These are phyloP conservation scores for Ctenicera cuprea DNA, from an alignment of 2,888 invertebrate genomes.

Conservation along the genomic window DNA sequence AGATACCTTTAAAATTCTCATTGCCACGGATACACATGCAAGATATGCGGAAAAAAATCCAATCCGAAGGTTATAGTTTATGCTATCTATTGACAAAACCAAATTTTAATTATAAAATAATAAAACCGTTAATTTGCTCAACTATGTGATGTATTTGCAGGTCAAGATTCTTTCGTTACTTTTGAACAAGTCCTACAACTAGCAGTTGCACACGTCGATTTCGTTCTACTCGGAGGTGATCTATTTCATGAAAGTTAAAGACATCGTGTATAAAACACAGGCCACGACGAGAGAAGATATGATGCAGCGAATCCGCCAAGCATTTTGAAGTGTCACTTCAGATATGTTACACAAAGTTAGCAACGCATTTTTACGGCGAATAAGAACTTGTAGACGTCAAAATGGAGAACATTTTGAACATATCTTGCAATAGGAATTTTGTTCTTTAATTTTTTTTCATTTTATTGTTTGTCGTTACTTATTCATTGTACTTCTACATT, in stretches of 20 bases:
- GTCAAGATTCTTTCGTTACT: conserved; percentile 90
- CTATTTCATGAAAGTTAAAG: conserved; percentile 96
- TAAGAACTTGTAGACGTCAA: too few relatives aligned
- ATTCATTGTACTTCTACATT: too few relatives aligned
- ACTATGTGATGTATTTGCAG: conserved; percentile 66
- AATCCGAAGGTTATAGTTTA: conserved; percentile 74
- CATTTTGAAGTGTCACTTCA: too few relatives aligned
- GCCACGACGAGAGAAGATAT: too few relatives aligned
- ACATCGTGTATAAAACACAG: too few relatives aligned
- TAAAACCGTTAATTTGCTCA: not conserved
- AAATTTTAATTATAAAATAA: not conserved
- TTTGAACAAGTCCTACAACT: conserved; percentile 95
- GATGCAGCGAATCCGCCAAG: too few relatives aligned
- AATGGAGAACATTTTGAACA: too few relatives aligned
- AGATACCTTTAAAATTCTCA: conserved; percentile 84
- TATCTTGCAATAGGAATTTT: too few relatives aligned
- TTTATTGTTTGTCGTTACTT: too few relatives aligned
- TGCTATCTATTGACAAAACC: not conserved
- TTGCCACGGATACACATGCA: conserved; percentile 97
- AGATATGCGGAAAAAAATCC: conserved; percentile 92
- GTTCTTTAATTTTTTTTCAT: too few relatives aligned
- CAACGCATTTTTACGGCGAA: too few relatives aligned
- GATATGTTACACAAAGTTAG: too few relatives aligned
- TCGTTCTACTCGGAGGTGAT: conserved; percentile 95
- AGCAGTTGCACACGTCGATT: conserved; percentile 86